Percentiles rank a stretch among this genome's conserved stretches.
phyloP scores from a whole-genome alignment of 2,797 vertebrate species.

The Diplodus puntazzo region DNA sequence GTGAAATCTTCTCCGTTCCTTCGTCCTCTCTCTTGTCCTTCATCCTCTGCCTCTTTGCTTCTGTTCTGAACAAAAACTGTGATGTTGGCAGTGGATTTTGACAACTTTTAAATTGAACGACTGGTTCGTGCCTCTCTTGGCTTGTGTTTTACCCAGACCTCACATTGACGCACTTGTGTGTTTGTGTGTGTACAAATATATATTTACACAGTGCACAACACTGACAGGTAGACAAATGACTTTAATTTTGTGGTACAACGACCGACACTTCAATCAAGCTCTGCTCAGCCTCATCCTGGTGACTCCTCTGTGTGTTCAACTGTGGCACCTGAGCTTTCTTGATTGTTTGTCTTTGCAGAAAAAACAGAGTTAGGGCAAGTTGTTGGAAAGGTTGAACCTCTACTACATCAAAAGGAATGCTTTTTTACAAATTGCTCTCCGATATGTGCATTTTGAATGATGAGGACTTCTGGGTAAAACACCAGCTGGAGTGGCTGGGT shows the following conservation, averaged over 20 bases:
- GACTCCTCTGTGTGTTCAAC: slow-evolving; percentile 39
- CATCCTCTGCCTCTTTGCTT: slow-evolving; percentile 74
- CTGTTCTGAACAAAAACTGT: slow-evolving; percentile 71
- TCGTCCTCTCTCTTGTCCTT: slow-evolving; percentile 44
- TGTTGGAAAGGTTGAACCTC: slow-evolving; percentile 2
- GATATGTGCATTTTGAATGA: slow-evolving; percentile 7
- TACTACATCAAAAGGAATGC: slow-evolving; percentile 1
- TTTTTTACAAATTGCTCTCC: slow-evolving; percentile 25
- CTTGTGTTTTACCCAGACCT: slow-evolving; percentile 78
- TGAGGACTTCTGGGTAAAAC: slow-evolving; percentile 75
- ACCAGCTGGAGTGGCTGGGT: slow-evolving; percentile 55
- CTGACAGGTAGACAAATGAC: slow-evolving; percentile 66
- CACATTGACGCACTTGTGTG: slow-evolving; percentile 17
- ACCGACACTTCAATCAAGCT: slow-evolving; percentile 60
- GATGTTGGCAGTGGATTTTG: slow-evolving; percentile 71
- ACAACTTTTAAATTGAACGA: slow-evolving; percentile 62
- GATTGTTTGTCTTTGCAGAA: slow-evolving; percentile 38
- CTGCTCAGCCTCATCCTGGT: slow-evolving; percentile 37
- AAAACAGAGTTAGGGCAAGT: slow-evolving; percentile 10
- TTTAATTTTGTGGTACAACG: slow-evolving; percentile 69
- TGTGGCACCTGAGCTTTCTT: slow-evolving; percentile 41
- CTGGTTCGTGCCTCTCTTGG: slow-evolving; percentile 58
- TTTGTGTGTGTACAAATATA: background rate
- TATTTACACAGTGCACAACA: slow-evolving; percentile 9
- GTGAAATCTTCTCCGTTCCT: slow-evolving; percentile 58